Evolutionary conservation across 2,888 invertebrate species (phyloP).

Genomic region (Hydropsyche betteni): DNA sequence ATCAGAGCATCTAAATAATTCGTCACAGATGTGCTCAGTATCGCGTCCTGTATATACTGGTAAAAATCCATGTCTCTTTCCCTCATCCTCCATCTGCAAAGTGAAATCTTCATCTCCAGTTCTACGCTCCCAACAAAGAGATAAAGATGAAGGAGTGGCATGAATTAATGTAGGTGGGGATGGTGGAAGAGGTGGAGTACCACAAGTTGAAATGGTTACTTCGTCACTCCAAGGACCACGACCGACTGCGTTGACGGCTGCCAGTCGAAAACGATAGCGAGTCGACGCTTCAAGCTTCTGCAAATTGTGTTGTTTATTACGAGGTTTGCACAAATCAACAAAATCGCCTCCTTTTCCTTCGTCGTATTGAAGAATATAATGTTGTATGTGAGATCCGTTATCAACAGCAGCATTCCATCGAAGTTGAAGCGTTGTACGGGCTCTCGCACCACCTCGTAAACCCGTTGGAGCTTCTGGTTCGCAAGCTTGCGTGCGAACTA

Average conservation of each 20-base stretch:
- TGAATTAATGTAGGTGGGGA: slow-evolving; percentile 76
- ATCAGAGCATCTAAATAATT: slow-evolving; percentile 77
- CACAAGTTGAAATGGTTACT: slow-evolving; percentile 76
- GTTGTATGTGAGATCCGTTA: slow-evolving; percentile 81
- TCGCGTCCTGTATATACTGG: slow-evolving; percentile 83
- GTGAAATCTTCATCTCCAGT: slow-evolving; percentile 83
- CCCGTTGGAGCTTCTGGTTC: slow-evolving; percentile 80
- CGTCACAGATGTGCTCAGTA: slow-evolving; percentile 71
- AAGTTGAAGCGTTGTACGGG: slow-evolving; percentile 75
- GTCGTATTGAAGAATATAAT: slow-evolving; percentile 82
- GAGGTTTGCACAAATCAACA: slow-evolving; percentile 76
- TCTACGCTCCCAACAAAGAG: slow-evolving; percentile 78
- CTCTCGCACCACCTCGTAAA: slow-evolving; percentile 76
- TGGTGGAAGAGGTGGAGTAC: slow-evolving; percentile 82
- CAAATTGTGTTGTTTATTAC: slow-evolving; percentile 79
- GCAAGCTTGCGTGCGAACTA: slow-evolving; percentile 82
- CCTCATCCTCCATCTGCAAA: slow-evolving; percentile 79
- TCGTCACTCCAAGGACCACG: slow-evolving; percentile 77
- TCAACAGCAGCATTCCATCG: slow-evolving; percentile 78
- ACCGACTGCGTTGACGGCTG: slow-evolving; percentile 84
- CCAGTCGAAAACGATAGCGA: slow-evolving; percentile 81
- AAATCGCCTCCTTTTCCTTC: slow-evolving; percentile 75
- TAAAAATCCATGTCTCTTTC: slow-evolving; percentile 79
- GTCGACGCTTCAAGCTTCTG: slow-evolving; percentile 81
- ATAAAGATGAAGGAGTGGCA: slow-evolving; percentile 71